These are phyloP conservation scores for Apodemia zela DNA, from an alignment of 2,888 invertebrate genomes.

Conservation along the genomic window DNA sequence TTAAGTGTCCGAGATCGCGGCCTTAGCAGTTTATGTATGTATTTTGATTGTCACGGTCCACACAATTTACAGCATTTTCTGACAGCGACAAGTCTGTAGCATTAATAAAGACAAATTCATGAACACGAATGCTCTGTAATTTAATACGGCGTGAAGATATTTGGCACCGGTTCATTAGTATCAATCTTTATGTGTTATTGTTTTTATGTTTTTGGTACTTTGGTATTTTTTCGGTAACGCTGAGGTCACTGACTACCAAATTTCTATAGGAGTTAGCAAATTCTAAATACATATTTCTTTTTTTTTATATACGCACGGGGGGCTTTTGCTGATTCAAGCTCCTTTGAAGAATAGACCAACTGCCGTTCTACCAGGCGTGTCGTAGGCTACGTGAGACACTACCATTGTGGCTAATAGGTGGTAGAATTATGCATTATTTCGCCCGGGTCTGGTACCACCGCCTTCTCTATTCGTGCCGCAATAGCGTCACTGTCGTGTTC, in stretches of 20 bases:
- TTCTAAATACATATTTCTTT: no score
- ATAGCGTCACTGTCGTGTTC: no score
- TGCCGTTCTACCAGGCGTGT: no score
- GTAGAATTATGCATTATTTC: no score
- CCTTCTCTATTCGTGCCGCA: no score
- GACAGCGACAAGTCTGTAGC: slow-evolving; percentile 13
- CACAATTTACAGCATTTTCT: slow-evolving; percentile 11
- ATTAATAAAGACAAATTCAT: slow-evolving; percentile 20
- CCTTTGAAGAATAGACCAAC: no score
- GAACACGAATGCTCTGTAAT: slow-evolving; percentile 18
- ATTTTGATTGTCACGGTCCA: slow-evolving; percentile 11
- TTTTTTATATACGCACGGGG: no score
- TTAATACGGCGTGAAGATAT: slow-evolving; percentile 16
- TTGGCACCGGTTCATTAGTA: slow-evolving; percentile 21
- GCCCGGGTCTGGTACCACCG: no score
- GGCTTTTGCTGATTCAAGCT: no score
- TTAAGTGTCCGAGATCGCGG: background rate
- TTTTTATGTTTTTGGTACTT: background rate
- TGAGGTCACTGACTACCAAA: background rate
- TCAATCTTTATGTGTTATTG: slow-evolving; percentile 13
- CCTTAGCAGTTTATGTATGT: background rate
- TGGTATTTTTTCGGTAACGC: background rate
- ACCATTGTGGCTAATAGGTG: no score
- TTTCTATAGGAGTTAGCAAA: background rate
- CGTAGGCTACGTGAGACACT: no score